Evolutionary conservation across 1,140 invertebrate species (phyloP), one percentile per base, ranked within the genome.

Genomic region (Steinernema feltiae): DNA sequence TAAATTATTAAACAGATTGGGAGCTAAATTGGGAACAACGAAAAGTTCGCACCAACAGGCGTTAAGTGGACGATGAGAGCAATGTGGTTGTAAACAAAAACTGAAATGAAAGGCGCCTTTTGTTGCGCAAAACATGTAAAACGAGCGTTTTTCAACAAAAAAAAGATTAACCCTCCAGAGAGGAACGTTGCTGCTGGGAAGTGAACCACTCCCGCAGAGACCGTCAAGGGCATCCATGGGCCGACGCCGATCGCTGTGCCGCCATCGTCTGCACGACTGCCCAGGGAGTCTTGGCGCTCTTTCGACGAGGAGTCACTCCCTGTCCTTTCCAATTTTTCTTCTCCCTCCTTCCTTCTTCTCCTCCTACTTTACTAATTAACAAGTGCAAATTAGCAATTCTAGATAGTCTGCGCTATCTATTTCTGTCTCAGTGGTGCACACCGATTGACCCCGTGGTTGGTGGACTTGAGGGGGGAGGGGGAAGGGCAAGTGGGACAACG

Each of bases 291-390:
- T n/a, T n/a, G n/a, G n/a, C n/a, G n/a, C n/a, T n/a, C n/a, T n/a
- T n/a, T n/a, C n/a, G n/a, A n/a, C n/a, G n/a, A n/a, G n/a, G n/a
- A n/a, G n/a, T n/a, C n/a, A n/a, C n/a, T 18, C 35, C 7, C 53
- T 63, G 53, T 21, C 53, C 24, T 63, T 63, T 21, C 24, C 53
- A 63, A 63, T 63, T 63, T 17, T 63, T 63, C 15, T 21, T 27
- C 53, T 63, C 53, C 24, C 7, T 41, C 35, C 35, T 41, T 41
- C 18, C 35, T 7, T 41, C 35, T 18, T 41, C 35, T 7, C 18
- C 35, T 63, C 24, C 53, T 63, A 15, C 53, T 63, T 27, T 63
- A 7, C 53, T 63, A 63, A 63, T 63, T 63, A 63, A 63, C 53
- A 27, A 63, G 12, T 27, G 53, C 53, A 63, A 63, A 63, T 63